Evolutionary conservation across 2,797 vertebrate species (phyloP).

Genomic region (Ara ararauna): DNA sequence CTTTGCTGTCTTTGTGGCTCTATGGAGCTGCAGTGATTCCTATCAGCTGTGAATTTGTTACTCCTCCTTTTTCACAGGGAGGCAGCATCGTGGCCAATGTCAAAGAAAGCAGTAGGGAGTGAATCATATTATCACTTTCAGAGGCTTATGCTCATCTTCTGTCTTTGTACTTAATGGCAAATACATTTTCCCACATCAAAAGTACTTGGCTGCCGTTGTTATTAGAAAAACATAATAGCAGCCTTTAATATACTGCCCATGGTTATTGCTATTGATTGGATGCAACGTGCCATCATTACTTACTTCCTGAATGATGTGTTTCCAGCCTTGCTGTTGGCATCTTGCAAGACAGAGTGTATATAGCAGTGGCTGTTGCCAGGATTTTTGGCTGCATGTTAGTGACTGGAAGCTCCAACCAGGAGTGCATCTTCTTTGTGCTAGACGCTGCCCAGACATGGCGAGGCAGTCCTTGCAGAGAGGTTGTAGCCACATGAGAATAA

Average conservation of each 20-base stretch:
- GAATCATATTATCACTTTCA: neutral
- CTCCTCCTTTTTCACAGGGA: neutral
- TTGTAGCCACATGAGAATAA: neutral
- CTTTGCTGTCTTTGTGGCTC: neutral
- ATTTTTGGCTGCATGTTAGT: neutral
- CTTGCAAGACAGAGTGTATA: neutral
- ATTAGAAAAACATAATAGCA: neutral
- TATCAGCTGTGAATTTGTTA: neutral
- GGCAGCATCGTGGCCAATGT: neutral
- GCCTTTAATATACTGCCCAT: neutral
- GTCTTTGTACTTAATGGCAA: neutral
- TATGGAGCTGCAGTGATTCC: neutral
- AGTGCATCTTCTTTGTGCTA: neutral
- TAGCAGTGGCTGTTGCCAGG: neutral
- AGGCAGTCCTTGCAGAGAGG: neutral
- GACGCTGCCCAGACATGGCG: fast-evolving
- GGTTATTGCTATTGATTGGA: neutral
- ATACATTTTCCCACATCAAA: neutral
- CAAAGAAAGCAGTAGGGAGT: neutral
- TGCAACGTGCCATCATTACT: fast-evolving
- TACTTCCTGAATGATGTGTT: neutral
- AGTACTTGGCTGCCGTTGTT: neutral
- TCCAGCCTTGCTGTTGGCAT: neutral
- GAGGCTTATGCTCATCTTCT: neutral
- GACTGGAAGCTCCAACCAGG: neutral